Conservation (phyloP, 2,113 vertebrate genomes). For the Albula goreensis region DNA sequence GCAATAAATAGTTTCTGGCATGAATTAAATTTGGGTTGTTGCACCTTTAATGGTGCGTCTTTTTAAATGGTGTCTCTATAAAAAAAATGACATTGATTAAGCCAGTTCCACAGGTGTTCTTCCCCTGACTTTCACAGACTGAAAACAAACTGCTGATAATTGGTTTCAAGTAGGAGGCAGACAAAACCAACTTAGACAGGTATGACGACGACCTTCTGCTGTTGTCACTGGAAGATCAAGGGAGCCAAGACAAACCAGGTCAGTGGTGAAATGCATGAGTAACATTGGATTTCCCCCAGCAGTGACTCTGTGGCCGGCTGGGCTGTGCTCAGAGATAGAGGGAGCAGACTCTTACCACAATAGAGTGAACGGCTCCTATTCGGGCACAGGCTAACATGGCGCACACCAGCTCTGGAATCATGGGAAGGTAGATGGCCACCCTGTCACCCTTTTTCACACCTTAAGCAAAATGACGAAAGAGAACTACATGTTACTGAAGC, state of each 20-base stretch:
- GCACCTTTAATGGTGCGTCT: background rate
- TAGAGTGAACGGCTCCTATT: slow-evolving; percentile 76
- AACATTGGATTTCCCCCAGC: background rate
- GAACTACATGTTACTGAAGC: background rate
- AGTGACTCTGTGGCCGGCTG: background rate
- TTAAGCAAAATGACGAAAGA: slow-evolving; percentile 43
- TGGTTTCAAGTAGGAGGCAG: slow-evolving; percentile 13
- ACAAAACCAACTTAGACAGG: slow-evolving; percentile 12
- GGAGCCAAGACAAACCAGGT: background rate
- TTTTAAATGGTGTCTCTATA: too few species aligned
- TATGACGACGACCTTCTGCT: background rate
- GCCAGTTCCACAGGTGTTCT: slow-evolving; percentile 40
- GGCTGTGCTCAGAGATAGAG: background rate
- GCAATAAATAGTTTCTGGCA: slow-evolving; percentile 50
- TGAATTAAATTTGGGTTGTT: slow-evolving; percentile 20
- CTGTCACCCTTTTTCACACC: slow-evolving; percentile 76
- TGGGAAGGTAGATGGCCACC: slow-evolving; percentile 78
- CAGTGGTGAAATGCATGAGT: background rate
- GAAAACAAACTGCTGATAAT: slow-evolving; percentile 40
- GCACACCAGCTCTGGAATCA: slow-evolving; percentile 79
- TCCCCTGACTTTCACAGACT: slow-evolving; percentile 31
- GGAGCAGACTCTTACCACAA: slow-evolving; percentile 64
- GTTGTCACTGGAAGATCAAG: background rate
- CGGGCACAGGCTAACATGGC: slow-evolving; percentile 77
- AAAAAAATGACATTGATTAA: background rate